phyloP scores from a whole-genome alignment of 1,140 invertebrate genomes.

The Choristoneura fumiferana region DNA sequence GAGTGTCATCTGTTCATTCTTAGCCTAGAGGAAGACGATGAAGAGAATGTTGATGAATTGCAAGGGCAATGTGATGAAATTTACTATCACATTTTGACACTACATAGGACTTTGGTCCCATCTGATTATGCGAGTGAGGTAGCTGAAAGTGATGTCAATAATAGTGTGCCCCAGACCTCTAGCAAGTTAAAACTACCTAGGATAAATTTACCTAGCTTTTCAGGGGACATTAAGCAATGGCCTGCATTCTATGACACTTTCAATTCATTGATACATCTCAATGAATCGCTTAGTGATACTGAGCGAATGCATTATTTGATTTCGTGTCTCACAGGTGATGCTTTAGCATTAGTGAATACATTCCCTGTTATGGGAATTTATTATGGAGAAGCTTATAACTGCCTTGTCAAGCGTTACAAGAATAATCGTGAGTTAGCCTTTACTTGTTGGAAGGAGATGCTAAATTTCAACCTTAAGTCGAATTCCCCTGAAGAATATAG shows the following conservation, averaged over 20 bases:
- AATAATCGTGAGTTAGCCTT: conserved; percentile 34
- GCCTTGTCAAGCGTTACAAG: conserved; percentile 23
- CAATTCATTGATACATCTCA: conserved; percentile 35
- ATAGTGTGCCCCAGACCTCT: neutral
- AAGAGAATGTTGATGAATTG: no score
- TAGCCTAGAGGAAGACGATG: no score
- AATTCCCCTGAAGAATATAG: conserved; percentile 26
- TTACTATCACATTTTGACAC: no score
- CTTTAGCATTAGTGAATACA: conserved; percentile 22
- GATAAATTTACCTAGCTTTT: conserved; percentile 30
- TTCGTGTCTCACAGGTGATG: conserved; percentile 25
- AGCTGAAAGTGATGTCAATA: no score
- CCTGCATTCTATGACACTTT: conserved; percentile 31
- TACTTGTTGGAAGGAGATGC: conserved; percentile 37
- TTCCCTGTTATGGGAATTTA: conserved; percentile 26
- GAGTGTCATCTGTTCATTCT: no score
- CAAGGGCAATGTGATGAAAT: no score
- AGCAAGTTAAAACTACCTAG: conserved; percentile 29
- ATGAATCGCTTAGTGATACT: conserved; percentile 20
- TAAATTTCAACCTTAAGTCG: conserved; percentile 31
- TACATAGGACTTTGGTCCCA: no score
- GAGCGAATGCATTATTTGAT: conserved; percentile 31
- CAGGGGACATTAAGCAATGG: conserved; percentile 31
- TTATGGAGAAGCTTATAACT: conserved; percentile 28
- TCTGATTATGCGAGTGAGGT: no score